A percentile compares a stretch with the other conserved stretches of the same genome.
These are phyloP conservation scores for Tenthredo scrophulariae DNA, from an alignment of 2,888 invertebrate species.

Conservation along the genomic window DNA sequence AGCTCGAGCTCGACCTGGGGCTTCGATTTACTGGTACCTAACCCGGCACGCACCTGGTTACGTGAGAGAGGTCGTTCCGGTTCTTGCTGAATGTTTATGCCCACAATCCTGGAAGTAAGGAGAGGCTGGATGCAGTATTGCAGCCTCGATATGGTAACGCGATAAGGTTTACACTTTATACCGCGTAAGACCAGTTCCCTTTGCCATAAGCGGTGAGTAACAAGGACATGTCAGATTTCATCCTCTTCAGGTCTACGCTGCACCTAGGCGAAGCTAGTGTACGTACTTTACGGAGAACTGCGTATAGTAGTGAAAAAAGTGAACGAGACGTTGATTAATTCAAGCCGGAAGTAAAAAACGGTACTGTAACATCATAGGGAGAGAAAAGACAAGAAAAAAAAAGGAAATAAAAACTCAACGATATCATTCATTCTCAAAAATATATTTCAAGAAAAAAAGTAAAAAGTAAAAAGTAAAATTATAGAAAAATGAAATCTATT, in stretches of 20 bases:
- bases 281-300: too few species aligned
- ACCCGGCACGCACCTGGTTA: constrained; percentile 42
- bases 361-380: too few species aligned
- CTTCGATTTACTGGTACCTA: neutral
- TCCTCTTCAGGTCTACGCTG: neutral
- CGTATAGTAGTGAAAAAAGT: too few species aligned
- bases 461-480: neutral
- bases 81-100: constrained; percentile 36
- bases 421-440: neutral
- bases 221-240: constrained; percentile 19
- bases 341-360: too few species aligned
- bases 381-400: too few species aligned
- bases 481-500: too few species aligned
- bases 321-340: neutral
- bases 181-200: constrained; percentile 30
- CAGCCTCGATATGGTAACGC: constrained; percentile 39
- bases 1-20: neutral
- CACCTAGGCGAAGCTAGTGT: too few species aligned
- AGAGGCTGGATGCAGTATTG: constrained; percentile 4
- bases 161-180: constrained; percentile 33
- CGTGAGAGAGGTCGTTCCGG: constrained; percentile 52
- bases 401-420: too few species aligned
- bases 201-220: constrained; percentile 27
- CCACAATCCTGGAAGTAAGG: constrained; percentile 20
- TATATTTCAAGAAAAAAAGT: neutral